Conservation (phyloP, 2,113 vertebrate species). For the Anhinga rufa region DNA sequence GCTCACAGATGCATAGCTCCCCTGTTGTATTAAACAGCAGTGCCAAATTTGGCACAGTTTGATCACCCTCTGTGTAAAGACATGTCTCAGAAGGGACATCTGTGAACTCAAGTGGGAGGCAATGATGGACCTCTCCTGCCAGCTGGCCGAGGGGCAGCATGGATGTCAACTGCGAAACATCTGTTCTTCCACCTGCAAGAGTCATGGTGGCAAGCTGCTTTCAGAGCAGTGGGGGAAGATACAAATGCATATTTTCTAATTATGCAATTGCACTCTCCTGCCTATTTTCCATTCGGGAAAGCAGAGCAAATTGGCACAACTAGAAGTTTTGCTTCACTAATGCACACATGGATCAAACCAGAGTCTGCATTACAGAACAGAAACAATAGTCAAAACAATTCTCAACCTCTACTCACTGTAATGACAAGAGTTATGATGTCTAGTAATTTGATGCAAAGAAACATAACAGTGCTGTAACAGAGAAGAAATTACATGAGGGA, state of each 20-base stretch:
- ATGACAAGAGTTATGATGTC: background rate
- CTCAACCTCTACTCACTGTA: background rate
- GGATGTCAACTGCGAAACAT: background rate
- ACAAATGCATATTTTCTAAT: slow-evolving; percentile 32
- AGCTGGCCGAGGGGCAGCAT: slow-evolving; percentile 2
- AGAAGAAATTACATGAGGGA: background rate
- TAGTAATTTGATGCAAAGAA: background rate
- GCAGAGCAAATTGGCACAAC: background rate
- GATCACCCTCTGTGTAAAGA: background rate
- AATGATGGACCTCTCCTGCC: background rate
- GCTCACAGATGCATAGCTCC: background rate
- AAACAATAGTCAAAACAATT: background rate
- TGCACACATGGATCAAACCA: background rate
- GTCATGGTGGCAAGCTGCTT: background rate
- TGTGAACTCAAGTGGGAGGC: background rate
- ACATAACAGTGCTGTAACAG: background rate
- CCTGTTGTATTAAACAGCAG: accelerated
- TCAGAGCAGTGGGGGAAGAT: background rate
- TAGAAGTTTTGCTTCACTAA: background rate
- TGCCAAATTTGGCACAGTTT: background rate
- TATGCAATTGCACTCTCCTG: background rate
- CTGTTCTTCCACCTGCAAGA: slow-evolving; percentile 37
- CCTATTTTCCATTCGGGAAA: slow-evolving; percentile 31
- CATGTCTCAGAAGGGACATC: background rate
- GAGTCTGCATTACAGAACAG: background rate